Base-by-base conservation (phyloP, 2,113 vertebrate species). In the Brevimyrus niger region DNA sequence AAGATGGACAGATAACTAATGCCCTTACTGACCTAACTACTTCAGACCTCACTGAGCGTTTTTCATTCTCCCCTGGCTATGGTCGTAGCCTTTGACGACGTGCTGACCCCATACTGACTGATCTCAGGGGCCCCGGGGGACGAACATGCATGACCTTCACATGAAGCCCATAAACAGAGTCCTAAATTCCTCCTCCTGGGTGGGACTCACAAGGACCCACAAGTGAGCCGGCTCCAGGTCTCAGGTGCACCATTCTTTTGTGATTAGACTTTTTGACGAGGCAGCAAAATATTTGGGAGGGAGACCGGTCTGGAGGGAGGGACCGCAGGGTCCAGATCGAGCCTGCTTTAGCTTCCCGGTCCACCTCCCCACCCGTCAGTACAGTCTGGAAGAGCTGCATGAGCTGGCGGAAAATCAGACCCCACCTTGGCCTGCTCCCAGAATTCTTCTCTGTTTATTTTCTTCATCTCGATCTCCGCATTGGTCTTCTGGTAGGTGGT, bases 371-470 rank as follows among this genome's bases (percentile, higher is more conserved):
- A 9, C 69, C 47, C 10, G 6, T 9, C 31, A 23, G 48, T 35
- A 44, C 23, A 8, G 38, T 84, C 82, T 84, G 76, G 76, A 69
- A 69, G 61, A 69, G 61, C 73, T 46, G 2, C 35, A 47, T 27
- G 55, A 80, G 27, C 42, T 27, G 4, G 31, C 27, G 1, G 27
- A 7, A 50, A 89, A 86, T 90, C 88, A 50, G 6, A 46, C 46
- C 13, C 92, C 92, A 99, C 98, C 98, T 99, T 99, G 93, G 98
- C 98, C 92, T 98, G 96, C 88, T 99, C 98, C 98, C 98, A 99
- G 91, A 99, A 99, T 91, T 98, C 97, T 95, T 99, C 98, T 65
- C 98, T 96, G 94, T 99, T 99, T 93, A 99, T 97, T 88, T 97
- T 97, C 94, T 98, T 99, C 97, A 99, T 99, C 93, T 99, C 98